Percentiles rank a stretch among this genome's conserved stretches.
Evolutionary conservation across 2,113 vertebrate species (phyloP).

Genomic region (Aix galericulata): DNA sequence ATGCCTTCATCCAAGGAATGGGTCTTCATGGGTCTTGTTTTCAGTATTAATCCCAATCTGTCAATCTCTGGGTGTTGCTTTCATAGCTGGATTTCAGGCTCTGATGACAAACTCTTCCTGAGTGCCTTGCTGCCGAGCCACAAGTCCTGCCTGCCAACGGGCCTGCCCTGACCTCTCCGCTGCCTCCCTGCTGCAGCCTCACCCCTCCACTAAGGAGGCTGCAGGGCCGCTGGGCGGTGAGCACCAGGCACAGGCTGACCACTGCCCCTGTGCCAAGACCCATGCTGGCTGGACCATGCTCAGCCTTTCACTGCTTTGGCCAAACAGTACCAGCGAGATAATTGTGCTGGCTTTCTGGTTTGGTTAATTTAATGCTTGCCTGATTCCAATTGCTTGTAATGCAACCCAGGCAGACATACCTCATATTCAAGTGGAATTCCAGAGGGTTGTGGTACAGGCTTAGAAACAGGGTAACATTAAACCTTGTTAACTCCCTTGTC

Average conservation of each 20-base stretch:
- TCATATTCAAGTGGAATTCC: not conserved
- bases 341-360: not conserved
- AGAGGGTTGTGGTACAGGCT: not conserved
- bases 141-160: not conserved
- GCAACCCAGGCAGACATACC: not conserved
- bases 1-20: accelerated
- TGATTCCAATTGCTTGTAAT: not conserved
- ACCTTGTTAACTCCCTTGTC: not conserved
- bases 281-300: accelerated
- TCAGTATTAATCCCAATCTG: not conserved
- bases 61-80: not conserved
- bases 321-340: not conserved
- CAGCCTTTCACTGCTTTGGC: not conserved
- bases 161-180: accelerated
- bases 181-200: not conserved
- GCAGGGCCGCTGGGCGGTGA: no score
- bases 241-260: no score
- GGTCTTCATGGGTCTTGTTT: not conserved
- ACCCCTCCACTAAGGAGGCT: not conserved
- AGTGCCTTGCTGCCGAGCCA: not conserved
- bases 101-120: not conserved
- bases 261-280: not conserved
- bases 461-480: not conserved
- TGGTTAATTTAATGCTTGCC: not conserved
- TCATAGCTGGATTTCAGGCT: not conserved